Evolutionary conservation across 2,113 vertebrate genomes (phyloP), one percentile per base, ranked within the genome.

Genomic region (Lophochroa leadbeateri): DNA sequence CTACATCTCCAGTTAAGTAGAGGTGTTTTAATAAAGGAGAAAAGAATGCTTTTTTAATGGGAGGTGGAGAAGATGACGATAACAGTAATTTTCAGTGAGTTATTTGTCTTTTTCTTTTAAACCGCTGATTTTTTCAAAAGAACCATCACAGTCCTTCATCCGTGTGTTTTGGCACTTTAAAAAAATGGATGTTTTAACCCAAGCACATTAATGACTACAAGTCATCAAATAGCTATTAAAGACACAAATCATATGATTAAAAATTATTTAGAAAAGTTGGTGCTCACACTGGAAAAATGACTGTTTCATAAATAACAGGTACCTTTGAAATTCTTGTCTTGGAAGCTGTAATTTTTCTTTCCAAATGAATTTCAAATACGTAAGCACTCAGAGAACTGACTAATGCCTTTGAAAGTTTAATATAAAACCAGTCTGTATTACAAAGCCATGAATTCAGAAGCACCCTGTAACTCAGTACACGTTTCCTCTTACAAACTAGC

Each of bases 291-390:
- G 72, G 43, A 82, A 82, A 86, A 92, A 90, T 9, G 69, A 60
- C 64, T 75, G 25, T 77, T 93, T 75, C 71, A 55, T 81, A 86
- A 88, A 47, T 90, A 92, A 94, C 83, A 89, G 61, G 55, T 50
- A 86, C 53, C 21, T 60, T 71, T 35, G n/a, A 81, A 92, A 90
- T 90, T 78, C 82, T 86, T 93, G 60, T 71, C 70, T 78, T 83
- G 33, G 52, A 83, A 75, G 50, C 61, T 76, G 47, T 71, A 83
- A 86, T 86, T 84, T 95, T 95, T 96, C 46, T 86, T 93, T 90
- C 47, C 44, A 84, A 86, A 93, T 44, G 47, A 84, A 88, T 75
- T 88, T 92, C 64, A 87, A 89, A 53, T 65, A 87, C 6, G 3
- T 52, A 84, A 86, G 29, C 0, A 2, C 49, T 94, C 46, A 50